These are phyloP conservation scores for Sylvilagus bachmani DNA, from an alignment of 2,113 vertebrate genomes.

Conservation along the genomic window DNA sequence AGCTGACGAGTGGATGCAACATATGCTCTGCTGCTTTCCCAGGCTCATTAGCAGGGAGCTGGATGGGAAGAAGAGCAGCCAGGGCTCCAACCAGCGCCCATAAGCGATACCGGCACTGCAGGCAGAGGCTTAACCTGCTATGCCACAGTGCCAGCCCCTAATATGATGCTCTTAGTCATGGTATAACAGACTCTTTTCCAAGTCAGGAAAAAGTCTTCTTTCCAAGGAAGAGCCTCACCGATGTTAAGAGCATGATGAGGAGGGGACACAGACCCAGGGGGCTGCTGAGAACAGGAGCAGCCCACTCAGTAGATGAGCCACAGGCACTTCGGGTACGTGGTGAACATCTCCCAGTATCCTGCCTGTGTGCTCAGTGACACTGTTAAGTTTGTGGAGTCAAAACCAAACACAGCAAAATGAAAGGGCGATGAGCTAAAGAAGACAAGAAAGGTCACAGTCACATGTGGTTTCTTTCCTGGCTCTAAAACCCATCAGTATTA, in stretches of 20 bases:
- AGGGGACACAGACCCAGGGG: not conserved
- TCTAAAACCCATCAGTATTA: not conserved
- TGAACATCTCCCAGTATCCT: accelerated
- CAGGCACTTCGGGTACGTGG: accelerated
- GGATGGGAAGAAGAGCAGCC: no score
- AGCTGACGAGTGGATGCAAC: no score
- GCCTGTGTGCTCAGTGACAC: no score
- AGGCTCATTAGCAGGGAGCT: no score
- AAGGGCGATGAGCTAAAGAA: not conserved
- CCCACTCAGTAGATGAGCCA: no score
- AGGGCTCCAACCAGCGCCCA: no score
- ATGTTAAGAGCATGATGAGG: not conserved
- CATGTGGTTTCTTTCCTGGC: not conserved
- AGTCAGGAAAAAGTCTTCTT: not conserved
- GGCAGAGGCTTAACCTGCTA: no score
- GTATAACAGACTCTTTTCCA: not conserved
- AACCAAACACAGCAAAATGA: not conserved
- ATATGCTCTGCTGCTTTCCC: no score
- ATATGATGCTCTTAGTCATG: not conserved
- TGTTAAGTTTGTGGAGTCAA: not conserved
- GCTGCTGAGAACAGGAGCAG: not conserved
- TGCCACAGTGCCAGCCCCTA: not conserved
- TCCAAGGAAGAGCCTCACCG: not conserved
- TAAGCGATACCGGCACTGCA: no score
- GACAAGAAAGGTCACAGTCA: not conserved